Percentiles rank a stretch among this genome's conserved stretches.
Evolutionary conservation across 2,797 vertebrate genomes (phyloP).

Genomic region (Zalophus californianus): DNA sequence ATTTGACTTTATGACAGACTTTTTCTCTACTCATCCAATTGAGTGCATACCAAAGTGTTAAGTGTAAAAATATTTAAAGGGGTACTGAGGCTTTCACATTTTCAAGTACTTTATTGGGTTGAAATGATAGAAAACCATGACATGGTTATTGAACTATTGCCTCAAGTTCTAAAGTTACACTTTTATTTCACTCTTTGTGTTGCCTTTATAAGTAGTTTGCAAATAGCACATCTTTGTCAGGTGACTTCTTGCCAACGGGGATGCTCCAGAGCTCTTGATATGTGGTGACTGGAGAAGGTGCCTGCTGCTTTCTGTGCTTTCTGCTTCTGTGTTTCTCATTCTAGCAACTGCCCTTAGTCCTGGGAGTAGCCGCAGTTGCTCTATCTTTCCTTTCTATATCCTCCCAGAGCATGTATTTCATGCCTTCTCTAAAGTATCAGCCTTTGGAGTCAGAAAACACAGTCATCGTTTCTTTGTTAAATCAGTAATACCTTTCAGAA

Average conservation of each 20-base stretch:
- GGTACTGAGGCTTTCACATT: not conserved
- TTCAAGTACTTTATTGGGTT: not conserved
- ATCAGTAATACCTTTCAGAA: not conserved
- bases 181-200: not conserved
- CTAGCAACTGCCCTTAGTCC: not conserved
- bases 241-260: not conserved
- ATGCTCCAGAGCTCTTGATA: not conserved
- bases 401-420: not conserved
- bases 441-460: not conserved
- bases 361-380: not conserved
- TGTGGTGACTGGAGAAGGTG: no score
- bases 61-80: not conserved
- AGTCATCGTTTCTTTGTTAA: not conserved
- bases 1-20: not conserved
- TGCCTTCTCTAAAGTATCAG: not conserved
- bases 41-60: not conserved
- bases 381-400: not conserved
- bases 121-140: not conserved
- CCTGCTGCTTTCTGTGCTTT: not conserved
- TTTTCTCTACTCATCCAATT: not conserved
- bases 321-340: no score
- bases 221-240: not conserved
- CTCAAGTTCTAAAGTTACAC: not conserved
- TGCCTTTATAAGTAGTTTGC: no score
- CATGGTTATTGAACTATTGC: not conserved